These are phyloP conservation scores for Lepidothrix coronata DNA, from an alignment of 2,113 vertebrate species.

Conservation along the genomic window DNA sequence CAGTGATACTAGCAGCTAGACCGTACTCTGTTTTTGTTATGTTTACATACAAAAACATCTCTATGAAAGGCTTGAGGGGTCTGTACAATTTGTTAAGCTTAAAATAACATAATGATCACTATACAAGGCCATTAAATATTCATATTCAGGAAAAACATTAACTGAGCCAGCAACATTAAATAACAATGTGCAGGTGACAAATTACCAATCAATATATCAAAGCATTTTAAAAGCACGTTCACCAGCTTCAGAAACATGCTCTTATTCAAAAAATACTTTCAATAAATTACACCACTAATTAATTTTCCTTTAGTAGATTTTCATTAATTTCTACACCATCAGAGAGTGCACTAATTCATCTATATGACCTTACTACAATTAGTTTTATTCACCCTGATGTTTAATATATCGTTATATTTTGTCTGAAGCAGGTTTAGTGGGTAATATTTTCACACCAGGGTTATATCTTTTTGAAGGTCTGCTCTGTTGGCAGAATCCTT, in stretches of 20 bases:
- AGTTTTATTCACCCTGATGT: neutral
- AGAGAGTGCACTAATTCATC: neutral
- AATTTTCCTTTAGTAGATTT: conserved; percentile 27
- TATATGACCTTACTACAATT: neutral
- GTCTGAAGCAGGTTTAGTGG: neutral
- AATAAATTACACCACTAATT: conserved; percentile 21
- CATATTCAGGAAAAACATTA: conserved; percentile 39
- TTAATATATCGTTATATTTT: neutral
- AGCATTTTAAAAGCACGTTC: conserved; percentile 49
- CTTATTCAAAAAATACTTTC: conserved; percentile 15
- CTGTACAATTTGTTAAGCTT: conserved; percentile 28
- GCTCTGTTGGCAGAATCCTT: neutral
- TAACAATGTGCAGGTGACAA: conserved; percentile 49
- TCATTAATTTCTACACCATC: neutral
- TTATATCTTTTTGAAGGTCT: neutral
- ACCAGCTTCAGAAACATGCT: neutral
- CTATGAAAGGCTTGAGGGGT: neutral
- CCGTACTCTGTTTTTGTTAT: neutral
- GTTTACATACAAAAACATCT: neutral
- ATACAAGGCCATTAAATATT: conserved; percentile 40
- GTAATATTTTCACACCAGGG: neutral
- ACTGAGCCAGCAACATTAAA: conserved; percentile 48
- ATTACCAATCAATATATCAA: conserved; percentile 57
- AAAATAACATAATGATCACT: conserved; percentile 21
- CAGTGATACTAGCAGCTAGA: neutral